Evolutionary conservation across 2,797 vertebrate genomes (phyloP).

Genomic region (Darevskia nairensis): DNA sequence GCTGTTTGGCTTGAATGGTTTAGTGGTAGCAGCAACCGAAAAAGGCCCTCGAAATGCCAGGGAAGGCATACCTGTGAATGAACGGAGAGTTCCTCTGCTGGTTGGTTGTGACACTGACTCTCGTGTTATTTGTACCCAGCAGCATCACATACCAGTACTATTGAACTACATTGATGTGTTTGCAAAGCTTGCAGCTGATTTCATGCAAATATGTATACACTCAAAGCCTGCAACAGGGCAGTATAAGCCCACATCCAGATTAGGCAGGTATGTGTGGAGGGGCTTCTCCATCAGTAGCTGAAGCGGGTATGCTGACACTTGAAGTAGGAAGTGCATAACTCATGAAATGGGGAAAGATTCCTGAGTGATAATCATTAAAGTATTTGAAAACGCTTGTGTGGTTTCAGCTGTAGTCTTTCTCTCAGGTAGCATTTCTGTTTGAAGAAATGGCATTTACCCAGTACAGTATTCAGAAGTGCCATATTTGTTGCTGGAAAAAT

Average conservation of each 20-base stretch:
- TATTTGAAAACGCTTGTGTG: neutral
- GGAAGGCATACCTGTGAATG: neutral
- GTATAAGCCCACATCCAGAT: no score
- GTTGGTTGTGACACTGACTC: neutral
- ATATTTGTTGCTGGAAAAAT: conserved; percentile 1
- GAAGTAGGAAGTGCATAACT: neutral
- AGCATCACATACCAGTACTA: conserved; percentile 4
- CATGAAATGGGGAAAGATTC: neutral
- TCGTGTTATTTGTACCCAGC: neutral
- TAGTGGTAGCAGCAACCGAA: neutral
- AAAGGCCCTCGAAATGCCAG: neutral
- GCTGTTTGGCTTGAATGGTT: conserved; percentile 1
- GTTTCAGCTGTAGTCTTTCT: conserved; percentile 16
- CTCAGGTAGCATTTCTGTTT: neutral
- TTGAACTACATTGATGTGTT: neutral
- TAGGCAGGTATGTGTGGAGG: neutral
- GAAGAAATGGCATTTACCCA: neutral
- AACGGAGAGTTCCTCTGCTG: neutral
- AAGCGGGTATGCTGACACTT: neutral
- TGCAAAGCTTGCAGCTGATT: conserved; percentile 11
- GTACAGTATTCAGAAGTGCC: neutral
- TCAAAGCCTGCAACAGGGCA: neutral
- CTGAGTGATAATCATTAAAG: neutral
- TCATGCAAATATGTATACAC: conserved; percentile 1
- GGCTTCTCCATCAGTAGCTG: neutral